Conservation (phyloP, 1,140 invertebrate species). For the Carposina sasakii region DNA sequence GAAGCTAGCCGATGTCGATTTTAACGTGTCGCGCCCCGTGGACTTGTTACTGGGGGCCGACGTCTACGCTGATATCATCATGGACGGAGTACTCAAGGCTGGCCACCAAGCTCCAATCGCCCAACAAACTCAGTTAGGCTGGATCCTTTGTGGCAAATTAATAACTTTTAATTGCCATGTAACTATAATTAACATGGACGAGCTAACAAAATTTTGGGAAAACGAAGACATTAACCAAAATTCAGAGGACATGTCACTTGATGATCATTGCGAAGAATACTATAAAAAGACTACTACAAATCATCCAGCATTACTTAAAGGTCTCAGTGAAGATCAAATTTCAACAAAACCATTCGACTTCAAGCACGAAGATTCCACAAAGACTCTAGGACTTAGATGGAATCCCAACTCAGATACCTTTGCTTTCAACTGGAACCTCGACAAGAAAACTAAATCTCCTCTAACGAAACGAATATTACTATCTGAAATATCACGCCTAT, state of each 20-base stretch:
- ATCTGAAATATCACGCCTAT: slow-evolving; percentile 40
- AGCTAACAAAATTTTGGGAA: slow-evolving; percentile 24
- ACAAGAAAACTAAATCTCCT: slow-evolving; percentile 4
- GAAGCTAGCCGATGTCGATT: slow-evolving; percentile 5
- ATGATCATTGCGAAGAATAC: slow-evolving; percentile 14
- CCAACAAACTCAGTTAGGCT: slow-evolving; percentile 28
- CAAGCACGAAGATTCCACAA: slow-evolving; percentile 21
- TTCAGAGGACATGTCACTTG: background rate
- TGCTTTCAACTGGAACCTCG: slow-evolving; percentile 16
- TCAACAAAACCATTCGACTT: slow-evolving; percentile 18
- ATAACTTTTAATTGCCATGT: slow-evolving; percentile 18
- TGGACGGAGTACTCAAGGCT: slow-evolving; percentile 17
- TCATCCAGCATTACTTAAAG: slow-evolving; percentile 15
- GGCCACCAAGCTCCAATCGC: slow-evolving; percentile 8
- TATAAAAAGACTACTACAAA: slow-evolving; percentile 21
- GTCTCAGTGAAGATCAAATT: slow-evolving; percentile 11
- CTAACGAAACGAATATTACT: slow-evolving; percentile 33
- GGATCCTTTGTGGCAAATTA: slow-evolving; percentile 24
- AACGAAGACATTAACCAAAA: slow-evolving; percentile 18
- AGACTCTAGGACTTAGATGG: slow-evolving; percentile 34
- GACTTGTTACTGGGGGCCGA: slow-evolving; percentile 24
- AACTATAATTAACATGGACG: slow-evolving; percentile 10
- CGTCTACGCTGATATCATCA: slow-evolving; percentile 18
- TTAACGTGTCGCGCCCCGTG: slow-evolving; percentile 6
- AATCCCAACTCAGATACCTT: slow-evolving; percentile 29